Base-by-base conservation (phyloP, 1,140 invertebrate genomes). In the Cyphomyrmex costatus region DNA sequence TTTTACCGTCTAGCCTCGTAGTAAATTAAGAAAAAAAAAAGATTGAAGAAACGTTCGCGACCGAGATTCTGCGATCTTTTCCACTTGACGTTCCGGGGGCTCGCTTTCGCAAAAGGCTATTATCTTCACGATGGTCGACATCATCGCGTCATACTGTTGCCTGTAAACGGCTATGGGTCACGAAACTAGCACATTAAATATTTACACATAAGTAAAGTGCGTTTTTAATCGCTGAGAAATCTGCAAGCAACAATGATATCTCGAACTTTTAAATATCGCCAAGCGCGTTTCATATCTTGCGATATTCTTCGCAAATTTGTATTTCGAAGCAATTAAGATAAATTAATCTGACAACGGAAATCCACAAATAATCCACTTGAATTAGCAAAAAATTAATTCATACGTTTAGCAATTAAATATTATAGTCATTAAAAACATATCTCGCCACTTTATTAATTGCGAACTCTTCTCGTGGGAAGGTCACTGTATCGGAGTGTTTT, bases 141-240 rank as follows among this genome's bases (percentile, higher is more conserved):
- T 88, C 87, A 74, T 86, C 78, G 19, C 85, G 77, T 82, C n/a
- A 33, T 85, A 88, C 78, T 68, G 77, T 88, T 89, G 30, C 42
- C 86, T 76, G 71, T 88, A 88, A 88, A 90, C 78, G 79, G 65
- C 53, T 51, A 8, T 12, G 49, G 53, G 36, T 83, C 68, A 73
- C 36, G 79, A 83, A 74, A 66, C 74, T 53, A n/a, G 46, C 58
- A 51, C 60, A 27, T 76, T 78, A 66, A 78, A 85, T 78, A 66
- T 85, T 76, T 53, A 21, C 51, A 36, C 30, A 27, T 77, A 65
- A 66, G 36, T 33, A 63, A 85, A 76, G 46, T 16, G 49, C 7
- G 70, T 30, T 61, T n/a, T 68, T 56, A 68, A 65, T 56, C 63
- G 68, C 27, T 80, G 51, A 79, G 63, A 65, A 63, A 65, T 58